Conservation (phyloP, 2,888 invertebrate species). For the Cataglyphis rosenhaueri region DNA sequence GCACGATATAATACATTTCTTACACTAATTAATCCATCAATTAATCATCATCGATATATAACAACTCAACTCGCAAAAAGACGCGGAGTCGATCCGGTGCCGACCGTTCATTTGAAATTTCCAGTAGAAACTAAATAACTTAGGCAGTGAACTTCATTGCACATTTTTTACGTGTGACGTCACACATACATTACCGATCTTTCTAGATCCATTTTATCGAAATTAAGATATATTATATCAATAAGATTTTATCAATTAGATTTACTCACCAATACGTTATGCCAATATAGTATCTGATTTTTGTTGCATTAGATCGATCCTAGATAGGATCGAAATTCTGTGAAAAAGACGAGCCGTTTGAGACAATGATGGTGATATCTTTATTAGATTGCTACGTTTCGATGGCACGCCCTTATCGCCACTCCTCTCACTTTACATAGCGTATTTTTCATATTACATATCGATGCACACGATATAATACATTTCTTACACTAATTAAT, state of each 20-base stretch:
- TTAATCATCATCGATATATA: too few relatives aligned
- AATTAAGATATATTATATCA: too few relatives aligned
- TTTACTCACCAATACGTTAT: too few relatives aligned
- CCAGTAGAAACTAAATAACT: background rate
- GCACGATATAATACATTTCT: background rate
- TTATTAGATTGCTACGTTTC: background rate
- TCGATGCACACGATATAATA: background rate
- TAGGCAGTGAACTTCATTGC: background rate
- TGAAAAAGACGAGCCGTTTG: background rate
- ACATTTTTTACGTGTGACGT: background rate
- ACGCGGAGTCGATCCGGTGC: too few relatives aligned
- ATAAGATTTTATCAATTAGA: too few relatives aligned
- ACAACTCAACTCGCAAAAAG: background rate
- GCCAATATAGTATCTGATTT: background rate
- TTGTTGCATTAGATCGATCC: background rate
- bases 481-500: background rate
- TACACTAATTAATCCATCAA: background rate
- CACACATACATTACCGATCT: too few relatives aligned
- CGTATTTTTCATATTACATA: background rate
- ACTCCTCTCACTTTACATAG: background rate
- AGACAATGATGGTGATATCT: background rate
- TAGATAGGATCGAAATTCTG: background rate
- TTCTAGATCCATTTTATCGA: too few relatives aligned
- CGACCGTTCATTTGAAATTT: background rate
- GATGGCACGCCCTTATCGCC: background rate